Evolutionary conservation across 2,113 vertebrate species (phyloP), one percentile per base, ranked within the genome.

Genomic region (Sprattus sprattus): DNA sequence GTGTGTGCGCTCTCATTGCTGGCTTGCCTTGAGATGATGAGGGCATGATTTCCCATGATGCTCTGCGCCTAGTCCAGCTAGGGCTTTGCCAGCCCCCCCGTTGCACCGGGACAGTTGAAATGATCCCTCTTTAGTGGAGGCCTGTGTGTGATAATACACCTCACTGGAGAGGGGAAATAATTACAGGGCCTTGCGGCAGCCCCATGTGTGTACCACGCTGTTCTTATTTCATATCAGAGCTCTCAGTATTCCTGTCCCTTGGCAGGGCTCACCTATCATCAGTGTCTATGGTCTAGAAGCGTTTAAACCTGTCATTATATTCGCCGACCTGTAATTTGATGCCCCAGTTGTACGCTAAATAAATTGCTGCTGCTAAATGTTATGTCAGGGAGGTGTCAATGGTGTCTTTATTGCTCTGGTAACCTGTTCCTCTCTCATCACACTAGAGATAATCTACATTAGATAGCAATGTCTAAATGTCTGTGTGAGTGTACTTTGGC

Each of bases 281-380:
- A 90, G 86, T 80, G 64, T 81, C 49, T 71, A 81, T 86, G 80
- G 60, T 85, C 84, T 87, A 80, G 83, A 78, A 85, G 84, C 86
- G 20, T 28, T 85, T 50, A 60, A 80, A 81, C 83, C 47, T 89
- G 81, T 85, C 87, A 89, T 88, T 88, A 88, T 86, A 57, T 83
- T 83, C 83, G 49, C 44, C 52, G 60, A 83, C 46, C 90, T 92
- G 84, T 90, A 89, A 90, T 92, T 92, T 88, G 86, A 78, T 57
- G 45, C 67, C 67, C 67, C 22, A 3, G 46, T 44, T 81, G 57
- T 84, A 52, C 82, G 28, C 71, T 87, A 39, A 89, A 89, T 86
- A 71, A 83, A 85, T 85, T 80, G 3, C 32, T 78, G 32, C 32
- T 39, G 82, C n/a, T 82, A 81, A 67, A 83, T 86, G 44, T 81